A percentile compares a stretch with the other conserved stretches of the same genome.
These are phyloP conservation scores for Diarsia brunnea DNA, from an alignment of 2,888 invertebrate species.

Conservation along the genomic window DNA sequence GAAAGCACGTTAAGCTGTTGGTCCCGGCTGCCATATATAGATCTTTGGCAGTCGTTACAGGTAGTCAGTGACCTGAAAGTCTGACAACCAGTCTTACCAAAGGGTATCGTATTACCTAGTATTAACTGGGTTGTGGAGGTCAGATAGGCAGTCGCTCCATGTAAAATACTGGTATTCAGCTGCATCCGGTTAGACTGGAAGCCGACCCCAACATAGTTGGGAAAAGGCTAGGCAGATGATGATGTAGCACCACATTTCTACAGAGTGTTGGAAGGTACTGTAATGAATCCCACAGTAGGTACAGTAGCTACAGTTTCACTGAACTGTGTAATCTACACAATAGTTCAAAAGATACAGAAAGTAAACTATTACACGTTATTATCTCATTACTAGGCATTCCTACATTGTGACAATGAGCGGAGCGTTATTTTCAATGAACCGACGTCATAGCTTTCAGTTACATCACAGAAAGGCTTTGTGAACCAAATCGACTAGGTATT, in stretches of 20 bases:
- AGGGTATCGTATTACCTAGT: too few species aligned
- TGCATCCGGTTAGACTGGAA: too few species aligned
- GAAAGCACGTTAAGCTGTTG: too few species aligned
- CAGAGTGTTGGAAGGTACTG: background rate
- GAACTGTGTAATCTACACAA: constrained; percentile 18
- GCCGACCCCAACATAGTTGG: too few species aligned
- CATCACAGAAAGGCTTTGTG: constrained; percentile 15
- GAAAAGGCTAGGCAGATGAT: too few species aligned
- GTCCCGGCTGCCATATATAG: too few species aligned
- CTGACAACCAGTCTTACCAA: too few species aligned
- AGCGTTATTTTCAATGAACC: background rate
- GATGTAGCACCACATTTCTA: background rate
- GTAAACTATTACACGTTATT: constrained; percentile 26
- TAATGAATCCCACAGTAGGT: background rate
- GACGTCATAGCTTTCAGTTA: constrained; percentile 23
- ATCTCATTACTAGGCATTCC: constrained; percentile 33
- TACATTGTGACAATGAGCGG: background rate
- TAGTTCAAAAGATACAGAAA: background rate
- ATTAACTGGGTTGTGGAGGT: too few species aligned
- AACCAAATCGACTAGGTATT: background rate
- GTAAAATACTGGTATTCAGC: too few species aligned
- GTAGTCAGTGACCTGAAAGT: too few species aligned
- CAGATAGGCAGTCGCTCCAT: too few species aligned
- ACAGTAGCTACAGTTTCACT: background rate
- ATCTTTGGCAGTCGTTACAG: too few species aligned